phyloP scores from a whole-genome alignment of 2,797 vertebrate genomes.

The Eurystomus glaucurus region DNA sequence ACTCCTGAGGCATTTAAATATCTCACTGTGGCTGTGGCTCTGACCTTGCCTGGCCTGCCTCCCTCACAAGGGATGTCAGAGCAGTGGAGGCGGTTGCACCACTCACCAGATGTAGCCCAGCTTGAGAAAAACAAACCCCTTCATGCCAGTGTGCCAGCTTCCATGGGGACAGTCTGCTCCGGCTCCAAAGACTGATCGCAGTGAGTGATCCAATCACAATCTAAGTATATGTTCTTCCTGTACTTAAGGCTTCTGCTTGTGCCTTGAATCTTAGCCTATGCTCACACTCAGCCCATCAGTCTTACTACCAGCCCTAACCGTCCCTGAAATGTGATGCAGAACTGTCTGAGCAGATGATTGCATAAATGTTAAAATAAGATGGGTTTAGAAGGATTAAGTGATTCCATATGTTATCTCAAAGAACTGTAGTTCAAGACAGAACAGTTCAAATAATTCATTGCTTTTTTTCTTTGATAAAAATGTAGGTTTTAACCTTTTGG shows the following conservation, averaged over 20 bases:
- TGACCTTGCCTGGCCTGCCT: no score
- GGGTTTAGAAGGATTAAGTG: constrained; percentile 78
- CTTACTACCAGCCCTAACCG: constrained; percentile 39
- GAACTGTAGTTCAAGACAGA: constrained; percentile 78
- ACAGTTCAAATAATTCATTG: constrained; percentile 79
- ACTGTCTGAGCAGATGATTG: constrained; percentile 75
- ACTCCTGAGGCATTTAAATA: no score
- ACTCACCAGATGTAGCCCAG: no score
- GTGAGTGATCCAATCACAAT: background rate
- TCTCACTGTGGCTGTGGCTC: no score
- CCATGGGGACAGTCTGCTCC: no score
- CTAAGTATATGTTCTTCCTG: background rate
- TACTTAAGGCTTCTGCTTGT: constrained; percentile 19
- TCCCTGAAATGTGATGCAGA: constrained; percentile 54
- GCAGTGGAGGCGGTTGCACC: no score
- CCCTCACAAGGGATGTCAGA: no score
- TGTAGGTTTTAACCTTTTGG: constrained; percentile 77
- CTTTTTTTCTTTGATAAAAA: constrained; percentile 81
- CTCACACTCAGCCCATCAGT: constrained; percentile 46
- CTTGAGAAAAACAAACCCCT: no score
- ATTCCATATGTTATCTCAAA: constrained; percentile 75
- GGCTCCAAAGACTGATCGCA: no score
- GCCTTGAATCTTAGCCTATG: constrained; percentile 20
- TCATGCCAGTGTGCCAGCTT: no score
- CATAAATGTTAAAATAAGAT: constrained; percentile 77